Evolutionary conservation across 1,140 invertebrate genomes (phyloP).

Genomic region (Pristionchus pacificus): DNA sequence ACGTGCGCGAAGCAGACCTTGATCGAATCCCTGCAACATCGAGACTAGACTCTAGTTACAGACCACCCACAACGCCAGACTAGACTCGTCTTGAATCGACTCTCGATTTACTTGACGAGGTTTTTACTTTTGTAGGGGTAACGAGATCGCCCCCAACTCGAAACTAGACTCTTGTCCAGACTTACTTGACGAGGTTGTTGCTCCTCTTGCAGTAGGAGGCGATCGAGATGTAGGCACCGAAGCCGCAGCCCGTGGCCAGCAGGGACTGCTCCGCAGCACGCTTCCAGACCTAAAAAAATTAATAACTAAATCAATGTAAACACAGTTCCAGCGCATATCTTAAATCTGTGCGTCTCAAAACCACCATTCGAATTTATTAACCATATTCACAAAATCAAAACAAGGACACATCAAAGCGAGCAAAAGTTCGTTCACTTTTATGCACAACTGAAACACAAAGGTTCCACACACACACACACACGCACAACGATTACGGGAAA

Average conservation of each 20-base stretch:
- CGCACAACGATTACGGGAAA: neutral
- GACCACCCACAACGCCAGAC: neutral
- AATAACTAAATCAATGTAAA: too few relatives aligned
- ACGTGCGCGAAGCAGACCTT: too few relatives aligned
- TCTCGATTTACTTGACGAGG: neutral
- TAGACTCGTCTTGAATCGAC: neutral
- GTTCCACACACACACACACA: too few relatives aligned
- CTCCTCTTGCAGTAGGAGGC: conserved; percentile 53
- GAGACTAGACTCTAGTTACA: conserved; percentile 2
- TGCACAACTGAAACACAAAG: too few relatives aligned
- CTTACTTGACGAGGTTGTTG: conserved; percentile 53
- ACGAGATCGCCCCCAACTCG: neutral
- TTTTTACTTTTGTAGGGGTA: neutral
- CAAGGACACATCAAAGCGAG: too few relatives aligned
- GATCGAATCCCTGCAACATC: too few relatives aligned
- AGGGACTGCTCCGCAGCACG: conserved; percentile 53
- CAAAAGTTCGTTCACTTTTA: too few relatives aligned
- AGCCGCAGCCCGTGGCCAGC: conserved; percentile 55
- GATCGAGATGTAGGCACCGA: conserved; percentile 57
- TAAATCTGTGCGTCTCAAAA: too few relatives aligned
- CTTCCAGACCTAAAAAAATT: conserved; percentile 45
- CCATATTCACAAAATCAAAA: too few relatives aligned
- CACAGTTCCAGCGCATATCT: too few relatives aligned
- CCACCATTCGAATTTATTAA: too few relatives aligned
- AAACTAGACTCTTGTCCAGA: neutral